Evolutionary conservation across 1,140 invertebrate species (phyloP), one percentile per base, ranked within the genome.

Genomic region (Sitobion miscanthi): DNA sequence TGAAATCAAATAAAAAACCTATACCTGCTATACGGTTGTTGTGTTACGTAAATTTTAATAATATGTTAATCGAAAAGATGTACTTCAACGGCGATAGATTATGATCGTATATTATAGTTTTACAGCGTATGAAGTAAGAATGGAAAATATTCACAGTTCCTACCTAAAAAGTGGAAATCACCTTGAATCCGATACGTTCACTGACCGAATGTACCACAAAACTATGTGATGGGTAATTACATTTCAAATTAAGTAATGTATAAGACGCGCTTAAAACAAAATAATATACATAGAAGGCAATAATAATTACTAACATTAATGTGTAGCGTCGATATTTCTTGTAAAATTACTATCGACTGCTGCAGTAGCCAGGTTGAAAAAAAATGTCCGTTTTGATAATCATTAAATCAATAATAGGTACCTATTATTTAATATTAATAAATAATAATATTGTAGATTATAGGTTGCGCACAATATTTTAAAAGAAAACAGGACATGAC

Each of bases 141-240:
- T 42, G 38, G 7, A 83, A 83, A 42, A 42, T 83, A 42, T 83
- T 83, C 38, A 42, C 62, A 77, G n/a, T 77, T 77, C 21, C n/a
- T n/a, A 57, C 6, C 11, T 69, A n/a, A n/a, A 14, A 21, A 42
- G 38, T 83, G 7, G 38, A 38, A 83, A 83, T 83, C 38, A 8
- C 82, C 82, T 83, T 83, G 82, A 83, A 83, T 42, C 38, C 21
- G 82, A 83, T 83, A 42, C 82, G 35, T 83, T 83, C 82, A 35
- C n/a, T 83, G 82, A 35, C 62, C 62, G 62, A 77, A 77, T n/a
- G 30, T 77, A 5, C 30, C 6, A 77, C n/a, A n/a, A 77, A 77
- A 35, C 5, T 77, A 77, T 69, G 30, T 17, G n/a, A 69, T n/a
- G 9, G 30, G 30, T 69, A 69, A 69, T 69, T 69, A 9, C 14